Base-by-base conservation (phyloP, 1,140 invertebrate species). In the Pogonomyrmex californicus region DNA sequence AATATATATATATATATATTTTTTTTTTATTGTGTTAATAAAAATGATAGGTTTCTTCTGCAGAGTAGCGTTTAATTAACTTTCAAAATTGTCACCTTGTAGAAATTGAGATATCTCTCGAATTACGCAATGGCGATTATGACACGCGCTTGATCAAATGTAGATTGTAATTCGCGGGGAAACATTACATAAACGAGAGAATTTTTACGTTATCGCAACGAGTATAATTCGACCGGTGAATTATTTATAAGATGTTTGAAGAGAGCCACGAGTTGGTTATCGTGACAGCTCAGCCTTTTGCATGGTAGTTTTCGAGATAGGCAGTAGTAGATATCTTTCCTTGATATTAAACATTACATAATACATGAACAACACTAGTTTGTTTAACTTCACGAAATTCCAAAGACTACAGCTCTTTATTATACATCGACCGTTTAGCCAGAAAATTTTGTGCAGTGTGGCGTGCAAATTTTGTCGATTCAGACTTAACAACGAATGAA, bases 121-220 rank as follows among this genome's bases (percentile, higher is more conserved):
- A 65, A 49, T 78, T 63, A 78, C 36, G 76, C 44, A 78, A 65
- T n/a, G 36, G 17, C n/a, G 2, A 60, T 54, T 30, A 49, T 33
- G 30, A 14, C 14, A 23, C 30, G n/a, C 33, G 60, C 41, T 41
- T 54, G 23, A 17, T 68, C 63, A 30, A 3, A 17, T 9, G 5
- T n/a, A 12, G 38, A 1, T 14, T 36, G 49, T 47, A 63, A 63
- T n/a, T 36, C 33, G 17, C 6, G 41, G 36, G 36, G 1, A 41
- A 58, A 30, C 4, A 14, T 76, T 76, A 62, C 6, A 62, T 62
- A 76, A 44, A 44, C 54, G 73, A 62, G 7, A 76, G 23, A 76
- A 60, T 44, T 76, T 76, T 1, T n/a, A 38, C 6, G 14, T 56
- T 75, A 4, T 23, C 17, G 14, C 47, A 44, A 14, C 4, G 14